A percentile compares a stretch with the other conserved stretches of the same genome.
Conservation (phyloP, 2,888 invertebrate genomes). For the Lasius platythorax region DNA sequence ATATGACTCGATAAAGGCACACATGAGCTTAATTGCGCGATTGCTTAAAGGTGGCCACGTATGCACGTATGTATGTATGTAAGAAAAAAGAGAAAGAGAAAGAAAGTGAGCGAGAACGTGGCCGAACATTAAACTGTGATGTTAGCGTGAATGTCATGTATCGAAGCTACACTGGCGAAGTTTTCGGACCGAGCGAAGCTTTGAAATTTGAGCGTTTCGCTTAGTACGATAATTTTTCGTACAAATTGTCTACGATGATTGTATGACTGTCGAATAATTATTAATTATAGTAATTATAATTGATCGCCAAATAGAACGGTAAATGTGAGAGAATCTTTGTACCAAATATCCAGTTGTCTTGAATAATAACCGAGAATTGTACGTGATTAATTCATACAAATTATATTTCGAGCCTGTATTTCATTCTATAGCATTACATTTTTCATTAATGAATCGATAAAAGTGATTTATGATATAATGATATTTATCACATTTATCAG, state of each 20-base stretch:
- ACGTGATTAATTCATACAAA: not conserved
- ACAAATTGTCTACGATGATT: conserved; percentile 4
- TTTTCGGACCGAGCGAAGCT: not conserved
- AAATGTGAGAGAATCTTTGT: conserved; percentile 22
- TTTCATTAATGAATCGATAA: not conserved
- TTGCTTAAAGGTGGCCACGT: conserved; percentile 39
- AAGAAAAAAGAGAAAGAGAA: not conserved
- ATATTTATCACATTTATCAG: not conserved
- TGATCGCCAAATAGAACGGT: conserved; percentile 14
- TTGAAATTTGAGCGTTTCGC: not conserved
- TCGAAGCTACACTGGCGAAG: not conserved
- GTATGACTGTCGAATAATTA: conserved; percentile 12
- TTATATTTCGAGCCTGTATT: not conserved
- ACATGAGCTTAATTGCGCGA: conserved; percentile 52
- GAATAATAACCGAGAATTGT: not conserved
- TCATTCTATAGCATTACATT: not conserved
- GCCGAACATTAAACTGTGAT: conserved; percentile 71
- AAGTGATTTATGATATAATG: not conserved
- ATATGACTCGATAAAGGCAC: conserved; percentile 12
- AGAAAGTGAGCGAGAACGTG: not conserved
- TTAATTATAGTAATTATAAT: conserved; percentile 22
- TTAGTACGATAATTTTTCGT: conserved; percentile 4
- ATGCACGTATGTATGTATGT: conserved; percentile 18
- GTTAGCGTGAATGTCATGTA: conserved; percentile 68
- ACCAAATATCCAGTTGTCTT: not conserved